Conservation (phyloP, 2,797 vertebrate genomes). For the Erpetoichthys calabaricus region DNA sequence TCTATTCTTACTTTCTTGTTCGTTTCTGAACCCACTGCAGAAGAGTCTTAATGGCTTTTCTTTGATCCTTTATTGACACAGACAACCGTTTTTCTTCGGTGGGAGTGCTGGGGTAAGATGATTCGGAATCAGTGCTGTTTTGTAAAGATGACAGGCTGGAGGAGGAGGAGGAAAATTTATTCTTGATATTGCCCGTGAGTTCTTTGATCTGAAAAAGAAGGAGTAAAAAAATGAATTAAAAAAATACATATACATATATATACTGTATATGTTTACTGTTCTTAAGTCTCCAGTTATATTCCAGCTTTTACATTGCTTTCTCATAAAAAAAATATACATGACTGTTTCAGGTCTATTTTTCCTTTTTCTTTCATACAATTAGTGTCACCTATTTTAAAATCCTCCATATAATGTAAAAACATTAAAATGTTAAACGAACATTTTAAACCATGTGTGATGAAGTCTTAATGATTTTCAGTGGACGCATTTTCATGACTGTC, state of each 20-base stretch:
- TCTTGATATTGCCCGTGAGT: conserved; percentile 85
- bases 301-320: too few species aligned
- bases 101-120: conserved; percentile 62
- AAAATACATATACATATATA: background rate
- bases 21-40: conserved; percentile 88
- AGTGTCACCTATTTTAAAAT: too few species aligned
- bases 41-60: conserved; percentile 78
- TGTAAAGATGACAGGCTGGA: conserved; percentile 81
- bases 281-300: too few species aligned
- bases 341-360: too few species aligned
- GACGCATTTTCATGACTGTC: too few species aligned
- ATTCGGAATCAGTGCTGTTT: conserved; percentile 74
- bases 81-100: conserved; percentile 50
- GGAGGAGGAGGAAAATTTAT: conserved; percentile 67
- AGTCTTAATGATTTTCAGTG: too few species aligned
- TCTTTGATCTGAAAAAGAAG: conserved; percentile 75
- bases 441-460: too few species aligned
- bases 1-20: conserved; percentile 72
- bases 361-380: too few species aligned
- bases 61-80: conserved; percentile 63
- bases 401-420: too few species aligned
- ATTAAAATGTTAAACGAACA: too few species aligned
- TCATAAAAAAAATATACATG: too few species aligned
- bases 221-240: background rate
- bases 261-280: too few species aligned